phyloP scores from a whole-genome alignment of 2,888 invertebrate species.

The Drosophila birchii region DNA sequence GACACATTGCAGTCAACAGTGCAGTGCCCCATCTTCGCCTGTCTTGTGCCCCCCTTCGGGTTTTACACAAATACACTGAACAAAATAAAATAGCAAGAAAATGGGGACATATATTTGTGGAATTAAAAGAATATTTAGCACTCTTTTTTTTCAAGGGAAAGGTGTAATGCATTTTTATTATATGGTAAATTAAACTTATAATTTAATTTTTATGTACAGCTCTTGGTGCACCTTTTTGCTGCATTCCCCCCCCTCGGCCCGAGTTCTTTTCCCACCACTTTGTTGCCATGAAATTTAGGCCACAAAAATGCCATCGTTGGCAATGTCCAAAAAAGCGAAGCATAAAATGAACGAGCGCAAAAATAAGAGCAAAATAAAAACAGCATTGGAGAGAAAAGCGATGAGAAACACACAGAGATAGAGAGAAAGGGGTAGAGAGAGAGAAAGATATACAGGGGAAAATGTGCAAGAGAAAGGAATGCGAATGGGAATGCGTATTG shows the following conservation, averaged over 20 bases:
- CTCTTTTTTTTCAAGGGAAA: no score
- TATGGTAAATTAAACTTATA: not conserved
- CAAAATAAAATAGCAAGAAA: not conserved
- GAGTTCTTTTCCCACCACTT: not conserved
- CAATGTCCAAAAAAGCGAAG: constrained; percentile 70
- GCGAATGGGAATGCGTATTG: constrained; percentile 61
- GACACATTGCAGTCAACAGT: constrained; percentile 63
- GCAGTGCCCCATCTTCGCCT: constrained; percentile 3
- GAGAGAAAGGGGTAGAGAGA: not conserved
- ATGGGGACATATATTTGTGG: not conserved
- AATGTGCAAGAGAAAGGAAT: constrained; percentile 59
- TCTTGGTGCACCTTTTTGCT: not conserved
- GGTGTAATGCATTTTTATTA: no score
- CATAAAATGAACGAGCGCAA: constrained; percentile 45
- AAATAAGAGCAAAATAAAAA: constrained; percentile 32
- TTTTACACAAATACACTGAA: not conserved
- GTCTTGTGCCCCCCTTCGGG: not conserved
- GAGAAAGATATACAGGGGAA: not conserved
- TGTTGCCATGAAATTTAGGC: constrained; percentile 72
- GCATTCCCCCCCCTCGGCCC: not conserved
- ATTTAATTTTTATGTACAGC: not conserved
- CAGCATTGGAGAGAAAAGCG: constrained; percentile 8
- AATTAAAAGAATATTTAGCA: not conserved
- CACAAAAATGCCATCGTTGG: constrained; percentile 78
- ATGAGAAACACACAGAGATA: constrained; percentile 4